Conservation (phyloP, 2,888 invertebrate species). For the Phragmatobia fuliginosa region DNA sequence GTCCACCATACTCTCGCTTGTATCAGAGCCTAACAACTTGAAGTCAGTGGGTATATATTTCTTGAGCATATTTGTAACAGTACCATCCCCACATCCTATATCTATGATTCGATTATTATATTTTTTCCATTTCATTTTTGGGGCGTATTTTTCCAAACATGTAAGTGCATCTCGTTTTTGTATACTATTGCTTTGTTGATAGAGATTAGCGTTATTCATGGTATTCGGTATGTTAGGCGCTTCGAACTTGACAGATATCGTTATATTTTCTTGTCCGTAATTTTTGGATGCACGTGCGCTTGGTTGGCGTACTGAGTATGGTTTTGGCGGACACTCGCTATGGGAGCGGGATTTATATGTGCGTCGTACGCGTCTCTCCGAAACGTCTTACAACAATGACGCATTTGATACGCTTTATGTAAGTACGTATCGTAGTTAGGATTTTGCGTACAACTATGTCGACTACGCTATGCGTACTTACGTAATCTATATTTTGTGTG, state of each 20-base stretch:
- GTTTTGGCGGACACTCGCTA: constrained; percentile 72
- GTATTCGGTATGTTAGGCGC: constrained; percentile 7
- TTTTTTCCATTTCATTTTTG: constrained; percentile 84
- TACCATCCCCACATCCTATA: constrained; percentile 91
- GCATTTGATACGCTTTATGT: constrained; percentile 44
- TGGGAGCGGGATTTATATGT: constrained; percentile 76
- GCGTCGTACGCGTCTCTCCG: constrained; percentile 53
- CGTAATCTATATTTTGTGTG: background rate
- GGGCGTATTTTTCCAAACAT: constrained; percentile 88
- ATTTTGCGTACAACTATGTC: constrained; percentile 19
- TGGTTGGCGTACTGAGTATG: constrained; percentile 68
- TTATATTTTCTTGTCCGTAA: constrained; percentile 42
- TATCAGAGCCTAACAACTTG: constrained; percentile 88
- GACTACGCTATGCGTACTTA: background rate
- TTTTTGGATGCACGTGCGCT: constrained; percentile 66
- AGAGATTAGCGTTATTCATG: constrained; percentile 89
- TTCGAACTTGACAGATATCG: constrained; percentile 26
- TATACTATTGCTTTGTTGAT: constrained; percentile 89
- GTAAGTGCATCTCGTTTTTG: constrained; percentile 86
- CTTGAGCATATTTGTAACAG: constrained; percentile 88
- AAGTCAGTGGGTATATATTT: constrained; percentile 86
- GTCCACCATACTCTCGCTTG: constrained; percentile 90
- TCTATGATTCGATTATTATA: constrained; percentile 84
- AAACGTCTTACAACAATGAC: constrained; percentile 52
- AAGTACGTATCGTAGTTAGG: constrained; percentile 19